These are phyloP conservation scores for Ophiodon elongatus DNA, from an alignment of 2,113 vertebrate genomes.

Conservation along the genomic window DNA sequence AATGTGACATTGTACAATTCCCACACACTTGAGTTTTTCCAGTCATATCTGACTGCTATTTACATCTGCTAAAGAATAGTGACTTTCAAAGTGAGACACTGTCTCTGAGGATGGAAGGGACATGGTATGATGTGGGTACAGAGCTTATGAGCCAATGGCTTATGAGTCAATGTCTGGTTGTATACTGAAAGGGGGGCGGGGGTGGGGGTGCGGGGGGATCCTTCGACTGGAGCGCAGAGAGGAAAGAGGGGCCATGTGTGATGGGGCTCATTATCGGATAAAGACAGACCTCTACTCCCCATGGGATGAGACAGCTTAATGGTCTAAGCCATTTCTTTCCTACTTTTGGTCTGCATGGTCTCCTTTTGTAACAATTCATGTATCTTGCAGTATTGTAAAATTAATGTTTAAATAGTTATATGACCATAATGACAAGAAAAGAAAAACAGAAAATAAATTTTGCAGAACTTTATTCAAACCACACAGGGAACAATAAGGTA, in stretches of 20 bases:
- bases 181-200: constrained; percentile 51
- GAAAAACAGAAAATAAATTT: background rate
- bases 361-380: background rate
- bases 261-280: constrained; percentile 84
- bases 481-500: background rate
- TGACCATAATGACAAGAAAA: background rate
- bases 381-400: background rate
- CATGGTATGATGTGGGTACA: constrained; percentile 30
- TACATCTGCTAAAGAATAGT: constrained; percentile 8
- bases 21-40: background rate
- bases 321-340: background rate
- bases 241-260: constrained; percentile 70
- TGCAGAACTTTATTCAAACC: background rate
- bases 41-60: constrained; percentile 11
- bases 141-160: constrained; percentile 37
- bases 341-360: background rate
- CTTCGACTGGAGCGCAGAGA: constrained; percentile 43
- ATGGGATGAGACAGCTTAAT: constrained; percentile 35
- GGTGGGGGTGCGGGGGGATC: background rate
- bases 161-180: constrained; percentile 40
- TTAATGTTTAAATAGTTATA: background rate
- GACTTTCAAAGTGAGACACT: constrained; percentile 30
- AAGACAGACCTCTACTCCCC: constrained; percentile 61
- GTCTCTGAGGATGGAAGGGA: constrained; percentile 37
- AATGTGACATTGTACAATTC: constrained; percentile 1